Base-by-base conservation (phyloP, 2,888 invertebrate genomes). In the Geotrupes spiniger region DNA sequence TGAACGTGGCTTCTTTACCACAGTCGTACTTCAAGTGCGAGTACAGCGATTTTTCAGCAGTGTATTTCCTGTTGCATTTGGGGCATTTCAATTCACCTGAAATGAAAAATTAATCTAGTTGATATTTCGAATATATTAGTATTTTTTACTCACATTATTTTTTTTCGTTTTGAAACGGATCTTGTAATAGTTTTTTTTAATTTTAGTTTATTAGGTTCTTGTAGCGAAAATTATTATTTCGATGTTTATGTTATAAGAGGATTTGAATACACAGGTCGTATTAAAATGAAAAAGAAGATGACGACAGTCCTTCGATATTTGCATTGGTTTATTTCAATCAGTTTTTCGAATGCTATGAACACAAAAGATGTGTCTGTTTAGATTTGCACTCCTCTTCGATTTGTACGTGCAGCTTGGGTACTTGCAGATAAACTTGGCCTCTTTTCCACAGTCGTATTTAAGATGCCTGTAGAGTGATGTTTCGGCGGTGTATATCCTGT, bases 401-500 rank as follows among this genome's bases (percentile, higher is more conserved):
- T 49, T 44, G 27, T 44, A 49, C n/a, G 25, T 31, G 17, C 49
- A 49, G n/a, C 15, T 27, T 16, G 31, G 33, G 15, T 28, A 10
- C 4, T 16, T 15, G 11, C 49, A 49, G 9, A 10, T 15, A 44
- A 36, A 26, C 27, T 16, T 33, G 2, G 44, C 25, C 8, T 49
- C 44, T 40, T 33, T 49, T 9, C 49, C 49, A 15, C 49, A 44
- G 8, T 44, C 40, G 16, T 49, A 49, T 36, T 15, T 38, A 21
- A 44, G 21, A 27, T 49, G 49, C 4, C 10, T 15, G 27, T 49
- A 40, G 16, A 49, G 33, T 9, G 44, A 43, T 16, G 16, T 14
- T 15, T 17, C 16, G 8, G 40, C 14, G 21, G 12, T 33, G 36
- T 49, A 44, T n/a, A 6, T 25, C 21, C 40, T 44, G 31, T 21